These are phyloP conservation scores for Drosophila limbata DNA, from an alignment of 2,888 invertebrate species.

Conservation along the genomic window DNA sequence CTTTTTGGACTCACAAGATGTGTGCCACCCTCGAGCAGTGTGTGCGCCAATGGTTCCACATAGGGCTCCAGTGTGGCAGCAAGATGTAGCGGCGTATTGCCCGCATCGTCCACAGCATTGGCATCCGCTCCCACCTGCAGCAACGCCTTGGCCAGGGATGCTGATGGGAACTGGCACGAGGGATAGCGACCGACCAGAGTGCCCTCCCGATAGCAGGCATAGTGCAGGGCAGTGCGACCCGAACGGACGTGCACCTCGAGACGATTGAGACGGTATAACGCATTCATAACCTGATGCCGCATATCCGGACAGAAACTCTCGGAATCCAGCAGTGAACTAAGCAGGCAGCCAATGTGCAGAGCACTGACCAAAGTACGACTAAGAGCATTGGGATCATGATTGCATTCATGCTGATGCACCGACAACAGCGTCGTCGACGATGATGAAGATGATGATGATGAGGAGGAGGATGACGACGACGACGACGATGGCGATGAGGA, in stretches of 20 bases:
- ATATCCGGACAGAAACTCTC: conserved; percentile 86
- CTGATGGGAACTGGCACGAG: conserved; percentile 90
- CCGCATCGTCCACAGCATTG: conserved; percentile 91
- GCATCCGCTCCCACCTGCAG: conserved; percentile 93
- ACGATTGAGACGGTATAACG: conserved; percentile 92
- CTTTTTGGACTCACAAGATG: conserved; percentile 81
- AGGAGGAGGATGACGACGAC: conserved; percentile 34
- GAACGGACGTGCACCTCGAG: conserved; percentile 88
- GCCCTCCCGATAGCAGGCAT: conserved; percentile 93
- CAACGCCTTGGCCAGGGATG: conserved; percentile 90
- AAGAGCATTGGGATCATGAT: conserved; percentile 90
- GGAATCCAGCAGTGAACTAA: conserved; percentile 89
- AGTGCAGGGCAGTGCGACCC: conserved; percentile 91
- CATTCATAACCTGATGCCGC: conserved; percentile 88
- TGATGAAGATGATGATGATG: conserved; percentile 46
- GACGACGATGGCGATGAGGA: conserved; percentile 46
- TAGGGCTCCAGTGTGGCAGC: conserved; percentile 91
- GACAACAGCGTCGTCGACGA: conserved; percentile 63
- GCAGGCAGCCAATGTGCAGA: conserved; percentile 92
- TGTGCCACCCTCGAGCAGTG: conserved; percentile 92
- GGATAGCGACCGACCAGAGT: conserved; percentile 89
- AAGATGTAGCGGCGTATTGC: conserved; percentile 95
- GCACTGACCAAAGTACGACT: conserved; percentile 94
- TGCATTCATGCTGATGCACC: conserved; percentile 86
- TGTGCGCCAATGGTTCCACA: conserved; percentile 89